Evolutionary conservation across 2,797 vertebrate species (phyloP).

Genomic region (Leptoclinus maculatus): DNA sequence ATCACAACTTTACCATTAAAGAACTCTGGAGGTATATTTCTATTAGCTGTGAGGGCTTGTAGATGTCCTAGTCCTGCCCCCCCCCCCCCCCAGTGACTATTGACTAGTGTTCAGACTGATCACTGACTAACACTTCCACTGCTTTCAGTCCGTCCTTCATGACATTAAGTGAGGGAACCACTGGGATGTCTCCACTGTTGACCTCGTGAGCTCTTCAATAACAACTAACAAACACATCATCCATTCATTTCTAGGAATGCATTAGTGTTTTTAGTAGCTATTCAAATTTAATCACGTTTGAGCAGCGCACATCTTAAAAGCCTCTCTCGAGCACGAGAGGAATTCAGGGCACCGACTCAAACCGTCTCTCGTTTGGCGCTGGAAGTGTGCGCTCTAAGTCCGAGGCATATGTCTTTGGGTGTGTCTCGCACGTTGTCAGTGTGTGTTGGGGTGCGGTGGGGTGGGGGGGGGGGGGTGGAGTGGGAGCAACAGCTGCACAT

Average conservation of each 20-base stretch:
- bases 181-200: background rate
- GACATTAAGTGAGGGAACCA: background rate
- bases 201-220: background rate
- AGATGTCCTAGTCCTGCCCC: too few species aligned
- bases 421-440: constrained; percentile 60
- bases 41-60: too few species aligned
- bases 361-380: constrained; percentile 58
- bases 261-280: constrained; percentile 45
- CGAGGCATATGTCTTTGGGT: constrained; percentile 68
- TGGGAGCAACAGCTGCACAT: constrained; percentile 65
- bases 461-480: constrained; percentile 7
- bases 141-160: background rate
- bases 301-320: constrained; percentile 21
- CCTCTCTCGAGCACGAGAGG: constrained; percentile 15
- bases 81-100: too few species aligned
- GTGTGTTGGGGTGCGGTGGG: background rate
- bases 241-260: constrained; percentile 37
- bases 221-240: constrained; percentile 31
- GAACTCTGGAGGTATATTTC: background rate
- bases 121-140: background rate
- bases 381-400: constrained; percentile 33
- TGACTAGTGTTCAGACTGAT: background rate
- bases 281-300: constrained; percentile 47
- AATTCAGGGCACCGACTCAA: constrained; percentile 64
- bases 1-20: background rate